phyloP scores from a whole-genome alignment of 2,113 vertebrate genomes.

The Hypanus sabinus region DNA sequence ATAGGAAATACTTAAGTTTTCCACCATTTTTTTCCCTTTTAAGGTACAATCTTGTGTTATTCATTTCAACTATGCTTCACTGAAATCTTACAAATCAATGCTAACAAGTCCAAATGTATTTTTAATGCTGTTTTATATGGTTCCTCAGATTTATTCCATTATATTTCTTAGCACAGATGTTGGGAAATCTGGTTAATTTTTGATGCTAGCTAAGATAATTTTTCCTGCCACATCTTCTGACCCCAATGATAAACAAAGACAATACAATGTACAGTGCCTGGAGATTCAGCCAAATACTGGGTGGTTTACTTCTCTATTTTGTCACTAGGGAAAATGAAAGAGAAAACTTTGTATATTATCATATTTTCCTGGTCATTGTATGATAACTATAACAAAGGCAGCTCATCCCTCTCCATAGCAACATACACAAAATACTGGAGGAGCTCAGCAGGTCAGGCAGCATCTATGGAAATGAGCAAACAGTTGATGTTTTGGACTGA shows the following conservation, averaged over 20 bases:
- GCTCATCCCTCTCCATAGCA: neutral
- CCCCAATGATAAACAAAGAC: neutral
- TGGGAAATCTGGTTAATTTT: neutral
- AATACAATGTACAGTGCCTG: neutral
- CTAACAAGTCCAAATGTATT: too few relatives aligned
- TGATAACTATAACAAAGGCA: neutral
- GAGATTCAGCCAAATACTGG: neutral
- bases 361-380: neutral
- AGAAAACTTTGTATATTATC: neutral
- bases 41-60: neutral
- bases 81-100: too few relatives aligned
- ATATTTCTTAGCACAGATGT: too few relatives aligned
- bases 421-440: too few relatives aligned
- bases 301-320: neutral
- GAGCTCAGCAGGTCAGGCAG: too few relatives aligned
- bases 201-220: neutral
- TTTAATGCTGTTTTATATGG: too few relatives aligned
- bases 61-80: neutral
- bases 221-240: neutral
- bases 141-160: too few relatives aligned
- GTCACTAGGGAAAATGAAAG: neutral
- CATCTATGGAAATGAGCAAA: too few relatives aligned
- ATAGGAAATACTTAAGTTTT: neutral
- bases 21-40: neutral
- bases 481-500: too few relatives aligned